Conservation (phyloP, 2,888 invertebrate genomes). For the Drosophila rellima region DNA sequence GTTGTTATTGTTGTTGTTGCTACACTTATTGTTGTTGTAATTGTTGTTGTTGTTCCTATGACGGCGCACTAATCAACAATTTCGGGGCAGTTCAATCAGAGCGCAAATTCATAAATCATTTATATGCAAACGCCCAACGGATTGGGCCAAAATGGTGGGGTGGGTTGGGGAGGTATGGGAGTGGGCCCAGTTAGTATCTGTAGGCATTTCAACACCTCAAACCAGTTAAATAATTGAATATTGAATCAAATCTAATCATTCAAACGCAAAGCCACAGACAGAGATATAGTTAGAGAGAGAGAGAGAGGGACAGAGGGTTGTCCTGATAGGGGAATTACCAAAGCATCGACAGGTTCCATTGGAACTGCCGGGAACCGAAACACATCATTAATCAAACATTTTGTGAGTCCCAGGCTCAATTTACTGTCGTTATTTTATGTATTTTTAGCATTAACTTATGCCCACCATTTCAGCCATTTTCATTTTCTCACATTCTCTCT, state of each 20-base stretch:
- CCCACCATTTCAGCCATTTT: conserved; percentile 21
- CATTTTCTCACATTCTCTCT: conserved; percentile 23
- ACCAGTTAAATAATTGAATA: conserved; percentile 81
- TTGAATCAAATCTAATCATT: conserved; percentile 81
- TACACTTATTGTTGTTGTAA: conserved; percentile 31
- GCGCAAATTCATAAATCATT: conserved; percentile 80
- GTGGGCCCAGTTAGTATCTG: conserved; percentile 37
- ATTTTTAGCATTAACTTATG: conserved; percentile 61
- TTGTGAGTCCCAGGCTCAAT: conserved; percentile 43
- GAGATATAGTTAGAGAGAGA: conserved; percentile 11
- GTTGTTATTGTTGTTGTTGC: conserved; percentile 34
- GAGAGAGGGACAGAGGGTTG: not conserved
- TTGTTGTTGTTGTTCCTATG: conserved; percentile 60
- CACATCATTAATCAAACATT: conserved; percentile 81
- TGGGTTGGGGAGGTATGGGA: not conserved
- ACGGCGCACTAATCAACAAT: conserved; percentile 76
- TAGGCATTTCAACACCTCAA: conserved; percentile 75
- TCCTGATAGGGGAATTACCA: conserved; percentile 50
- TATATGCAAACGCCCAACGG: conserved; percentile 59
- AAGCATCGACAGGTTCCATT: conserved; percentile 26
- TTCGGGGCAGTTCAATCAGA: conserved; percentile 75
- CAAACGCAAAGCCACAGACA: conserved; percentile 73
- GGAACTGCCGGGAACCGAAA: conserved; percentile 38
- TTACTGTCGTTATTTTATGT: conserved; percentile 55
- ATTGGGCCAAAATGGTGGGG: not conserved